Conservation (phyloP, 2,888 invertebrate genomes). For the Polyommatus iphigenia region DNA sequence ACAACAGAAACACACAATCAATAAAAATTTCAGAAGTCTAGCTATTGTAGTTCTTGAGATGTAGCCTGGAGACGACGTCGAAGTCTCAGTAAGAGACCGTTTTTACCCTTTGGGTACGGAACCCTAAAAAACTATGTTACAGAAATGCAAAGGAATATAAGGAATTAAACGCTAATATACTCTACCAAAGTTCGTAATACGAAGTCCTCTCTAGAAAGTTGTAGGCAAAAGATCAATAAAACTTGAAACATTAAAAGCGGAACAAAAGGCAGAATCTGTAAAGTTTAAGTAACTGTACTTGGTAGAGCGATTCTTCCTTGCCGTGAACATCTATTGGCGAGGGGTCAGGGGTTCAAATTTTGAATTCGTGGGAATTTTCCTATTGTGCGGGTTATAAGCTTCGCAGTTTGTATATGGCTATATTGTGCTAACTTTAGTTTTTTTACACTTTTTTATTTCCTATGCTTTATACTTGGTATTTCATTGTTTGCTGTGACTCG, state of each 20-base stretch:
- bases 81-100: too few species aligned
- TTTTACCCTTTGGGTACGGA: too few species aligned
- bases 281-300: background rate
- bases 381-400: background rate
- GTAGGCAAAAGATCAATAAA: background rate
- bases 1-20: too few species aligned
- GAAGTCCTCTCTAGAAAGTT: background rate
- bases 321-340: background rate
- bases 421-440: background rate
- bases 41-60: too few species aligned
- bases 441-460: background rate
- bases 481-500: background rate
- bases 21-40: too few species aligned
- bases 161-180: too few species aligned
- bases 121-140: too few species aligned
- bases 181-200: background rate
- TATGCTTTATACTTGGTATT: background rate
- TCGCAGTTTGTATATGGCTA: background rate
- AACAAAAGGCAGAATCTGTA: background rate
- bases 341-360: slow-evolving; percentile 24
- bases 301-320: background rate
- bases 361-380: slow-evolving; percentile 16
- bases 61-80: too few species aligned
- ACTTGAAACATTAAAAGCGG: background rate
- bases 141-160: too few species aligned